Conservation (phyloP, 2,113 vertebrate species). For the Sylvietta virens region DNA sequence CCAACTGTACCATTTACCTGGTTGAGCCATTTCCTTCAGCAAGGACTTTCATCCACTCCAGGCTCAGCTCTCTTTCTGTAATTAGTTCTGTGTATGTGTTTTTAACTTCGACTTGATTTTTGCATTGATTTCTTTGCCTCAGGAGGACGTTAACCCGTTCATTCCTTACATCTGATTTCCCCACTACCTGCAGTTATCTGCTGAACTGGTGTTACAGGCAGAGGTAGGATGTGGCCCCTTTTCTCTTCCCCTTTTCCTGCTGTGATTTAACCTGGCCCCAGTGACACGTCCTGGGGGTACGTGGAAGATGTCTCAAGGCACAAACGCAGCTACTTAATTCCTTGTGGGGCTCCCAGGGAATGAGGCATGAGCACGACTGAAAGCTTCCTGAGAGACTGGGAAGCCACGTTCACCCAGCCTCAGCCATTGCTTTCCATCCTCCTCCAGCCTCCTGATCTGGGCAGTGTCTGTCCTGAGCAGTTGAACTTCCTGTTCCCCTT, state of each 20-base stretch:
- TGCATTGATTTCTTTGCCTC: neutral
- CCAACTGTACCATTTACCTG: conserved; percentile 15
- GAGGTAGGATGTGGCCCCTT: neutral
- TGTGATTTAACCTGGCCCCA: neutral
- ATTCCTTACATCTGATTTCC: neutral
- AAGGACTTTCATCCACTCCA: neutral
- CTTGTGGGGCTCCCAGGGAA: neutral
- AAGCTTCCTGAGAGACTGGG: neutral
- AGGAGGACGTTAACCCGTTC: neutral
- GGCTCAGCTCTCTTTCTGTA: neutral
- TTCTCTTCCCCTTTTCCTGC: neutral
- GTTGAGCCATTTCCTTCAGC: conserved; percentile 9
- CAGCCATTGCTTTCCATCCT: neutral
- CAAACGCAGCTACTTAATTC: neutral
- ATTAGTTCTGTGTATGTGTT: neutral
- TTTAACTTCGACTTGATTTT: neutral
- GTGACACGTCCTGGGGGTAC: accelerated
- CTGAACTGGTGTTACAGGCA: neutral
- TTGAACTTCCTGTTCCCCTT: neutral
- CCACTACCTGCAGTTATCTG: neutral
- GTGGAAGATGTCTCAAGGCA: neutral
- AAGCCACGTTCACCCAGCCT: neutral
- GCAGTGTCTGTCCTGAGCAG: neutral
- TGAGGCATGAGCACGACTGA: accelerated
- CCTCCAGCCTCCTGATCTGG: neutral